These are phyloP conservation scores for Actinemys pallida DNA, from an alignment of 2,113 vertebrate species.

Conservation along the genomic window DNA sequence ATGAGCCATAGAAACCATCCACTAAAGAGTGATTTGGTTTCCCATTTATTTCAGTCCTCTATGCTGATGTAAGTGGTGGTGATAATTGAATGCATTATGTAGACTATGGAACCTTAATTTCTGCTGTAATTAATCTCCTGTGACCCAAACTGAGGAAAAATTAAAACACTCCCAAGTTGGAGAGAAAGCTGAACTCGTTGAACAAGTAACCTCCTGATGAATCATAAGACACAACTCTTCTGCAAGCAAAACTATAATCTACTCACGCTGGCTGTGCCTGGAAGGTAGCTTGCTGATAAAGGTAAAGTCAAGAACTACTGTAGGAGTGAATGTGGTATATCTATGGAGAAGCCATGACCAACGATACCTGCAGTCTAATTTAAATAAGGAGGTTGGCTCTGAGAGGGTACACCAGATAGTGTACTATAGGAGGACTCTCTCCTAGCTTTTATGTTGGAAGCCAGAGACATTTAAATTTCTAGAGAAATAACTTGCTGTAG, in stretches of 20 bases:
- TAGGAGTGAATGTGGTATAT: too few species aligned
- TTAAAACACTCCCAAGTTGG: neutral
- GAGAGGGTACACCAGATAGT: too few species aligned
- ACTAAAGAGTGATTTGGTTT: neutral
- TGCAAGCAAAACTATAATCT: neutral
- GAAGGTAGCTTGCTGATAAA: neutral
- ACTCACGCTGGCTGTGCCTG: neutral
- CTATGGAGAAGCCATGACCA: too few species aligned
- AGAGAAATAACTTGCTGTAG: conserved; percentile 42
- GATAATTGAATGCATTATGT: neutral
- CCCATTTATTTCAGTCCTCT: too few species aligned
- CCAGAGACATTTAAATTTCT: neutral
- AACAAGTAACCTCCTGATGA: neutral
- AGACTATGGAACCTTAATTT: neutral
- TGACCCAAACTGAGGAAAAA: too few species aligned
- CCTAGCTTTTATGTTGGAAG: too few species aligned
- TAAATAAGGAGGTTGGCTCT: too few species aligned
- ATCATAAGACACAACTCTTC: neutral
- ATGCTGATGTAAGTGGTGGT: too few species aligned
- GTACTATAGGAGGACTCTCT: neutral
- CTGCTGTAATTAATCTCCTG: too few species aligned
- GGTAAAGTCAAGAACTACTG: neutral
- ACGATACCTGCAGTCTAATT: too few species aligned
- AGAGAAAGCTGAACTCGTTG: neutral
- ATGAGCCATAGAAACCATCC: neutral